Evolutionary conservation across 2,888 invertebrate species (phyloP).

Genomic region (Clepsis dumicolana): DNA sequence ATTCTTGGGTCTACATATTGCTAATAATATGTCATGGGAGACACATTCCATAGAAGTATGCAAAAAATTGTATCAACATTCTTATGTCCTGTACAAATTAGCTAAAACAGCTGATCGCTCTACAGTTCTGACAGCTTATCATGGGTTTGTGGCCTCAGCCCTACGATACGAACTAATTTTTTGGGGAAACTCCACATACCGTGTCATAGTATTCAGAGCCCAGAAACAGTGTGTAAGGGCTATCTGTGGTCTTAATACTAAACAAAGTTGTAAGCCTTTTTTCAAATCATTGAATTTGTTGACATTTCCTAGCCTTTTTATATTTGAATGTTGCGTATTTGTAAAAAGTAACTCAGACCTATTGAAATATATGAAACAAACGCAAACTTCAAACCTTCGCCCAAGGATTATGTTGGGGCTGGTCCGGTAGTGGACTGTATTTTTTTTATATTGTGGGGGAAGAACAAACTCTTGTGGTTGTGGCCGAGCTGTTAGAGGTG

Average conservation of each 20-base stretch:
- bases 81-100: background rate
- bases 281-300: background rate
- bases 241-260: background rate
- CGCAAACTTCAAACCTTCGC: no score
- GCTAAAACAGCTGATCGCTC: background rate
- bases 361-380: no score
- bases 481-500: no score
- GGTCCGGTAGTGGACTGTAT: no score
- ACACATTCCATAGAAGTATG: background rate
- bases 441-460: no score
- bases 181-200: background rate
- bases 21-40: slow-evolving; percentile 1
- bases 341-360: no score
- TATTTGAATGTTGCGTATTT: no score
- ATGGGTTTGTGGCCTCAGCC: no score
- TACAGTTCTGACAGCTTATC: background rate
- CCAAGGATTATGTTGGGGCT: no score
- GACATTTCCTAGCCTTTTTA: background rate
- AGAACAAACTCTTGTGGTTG: no score
- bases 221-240: slow-evolving; percentile 12
- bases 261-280: background rate
- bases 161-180: background rate
- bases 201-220: background rate
- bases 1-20: background rate
- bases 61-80: background rate